phyloP scores from a whole-genome alignment of 1,140 invertebrate species.

The Musca domestica region DNA sequence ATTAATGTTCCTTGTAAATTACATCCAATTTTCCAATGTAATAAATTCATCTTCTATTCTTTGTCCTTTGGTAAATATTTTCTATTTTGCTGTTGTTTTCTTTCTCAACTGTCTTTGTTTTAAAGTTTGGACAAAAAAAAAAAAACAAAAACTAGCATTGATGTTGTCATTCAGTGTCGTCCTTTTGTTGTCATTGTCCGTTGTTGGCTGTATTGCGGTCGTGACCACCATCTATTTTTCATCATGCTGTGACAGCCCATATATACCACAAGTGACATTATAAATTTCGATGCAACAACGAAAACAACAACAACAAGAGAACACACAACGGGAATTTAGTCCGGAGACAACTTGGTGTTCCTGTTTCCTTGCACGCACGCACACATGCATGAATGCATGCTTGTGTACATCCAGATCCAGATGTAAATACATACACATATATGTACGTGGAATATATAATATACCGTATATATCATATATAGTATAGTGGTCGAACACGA shows the following conservation, averaged over 20 bases:
- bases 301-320: constrained; percentile 32
- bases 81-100: neutral
- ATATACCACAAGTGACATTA: constrained; percentile 38
- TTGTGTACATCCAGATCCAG: no score
- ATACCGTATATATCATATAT: no score
- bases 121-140: neutral
- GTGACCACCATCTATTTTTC: constrained; percentile 20
- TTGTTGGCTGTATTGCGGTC: constrained; percentile 3
- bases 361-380: neutral
- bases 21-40: no score
- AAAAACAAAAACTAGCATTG: neutral
- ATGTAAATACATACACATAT: no score
- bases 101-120: constrained; percentile 9
- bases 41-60: no score
- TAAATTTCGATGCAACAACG: constrained; percentile 51
- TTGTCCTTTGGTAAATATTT: no score
- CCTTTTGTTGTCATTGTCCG: constrained; percentile 3
- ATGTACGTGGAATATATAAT: no score
- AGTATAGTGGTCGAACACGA: no score
- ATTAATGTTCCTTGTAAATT: no score
- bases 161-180: neutral
- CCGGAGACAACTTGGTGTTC: neutral
- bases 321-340: constrained; percentile 16
- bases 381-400: neutral
- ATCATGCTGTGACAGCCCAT: constrained; percentile 13